Base-by-base conservation (phyloP, 2,888 invertebrate genomes). In the Cordilura impudica region DNA sequence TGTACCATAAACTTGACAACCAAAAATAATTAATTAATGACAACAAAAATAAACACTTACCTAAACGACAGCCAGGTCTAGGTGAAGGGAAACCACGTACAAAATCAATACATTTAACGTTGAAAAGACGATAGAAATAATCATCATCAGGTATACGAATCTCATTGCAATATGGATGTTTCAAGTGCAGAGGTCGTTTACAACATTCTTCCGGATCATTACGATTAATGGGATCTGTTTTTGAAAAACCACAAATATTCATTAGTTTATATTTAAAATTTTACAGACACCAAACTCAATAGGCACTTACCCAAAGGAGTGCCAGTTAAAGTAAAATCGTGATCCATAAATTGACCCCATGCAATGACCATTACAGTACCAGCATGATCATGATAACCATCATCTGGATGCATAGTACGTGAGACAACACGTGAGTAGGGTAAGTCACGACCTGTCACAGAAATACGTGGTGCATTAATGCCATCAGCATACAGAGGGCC, bases 301-400 rank as follows among this genome's bases (percentile, higher is more conserved):
- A 4, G 8, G 45, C 61, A 58, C 90, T 90, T 91, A 96, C 96
- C 96, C 81, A 97, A 91, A 49, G 97, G 96, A 23, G 96, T 97
- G 83, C 93, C 97, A 70, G 96, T 96, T 43, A 97, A 92, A 4
- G 97, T 97, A 85, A 95, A 96, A 89, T 97, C 97, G 91, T 97
- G 97, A 90, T 97, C 97, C 94, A 97, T 96, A 90, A 97, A 97
- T 90, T 97, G 97, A 84, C 97, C 97, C 97, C 97, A 97, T 71
- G 97, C 96, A 81, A 89, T 89, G 56, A 97, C 94, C 95, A 97
- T 96, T 84, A 97, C 96, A 29, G 97, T 97, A 63, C 97, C 96
- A 26, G 97, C 97, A 90, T 97, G 97, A 90, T 97, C 97, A 88
- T 97, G 97, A 91, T 94, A 97, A 45, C 97, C 97, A 83, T 97